phyloP scores from a whole-genome alignment of 2,888 invertebrate species.

The Hemaris fuciformis region DNA sequence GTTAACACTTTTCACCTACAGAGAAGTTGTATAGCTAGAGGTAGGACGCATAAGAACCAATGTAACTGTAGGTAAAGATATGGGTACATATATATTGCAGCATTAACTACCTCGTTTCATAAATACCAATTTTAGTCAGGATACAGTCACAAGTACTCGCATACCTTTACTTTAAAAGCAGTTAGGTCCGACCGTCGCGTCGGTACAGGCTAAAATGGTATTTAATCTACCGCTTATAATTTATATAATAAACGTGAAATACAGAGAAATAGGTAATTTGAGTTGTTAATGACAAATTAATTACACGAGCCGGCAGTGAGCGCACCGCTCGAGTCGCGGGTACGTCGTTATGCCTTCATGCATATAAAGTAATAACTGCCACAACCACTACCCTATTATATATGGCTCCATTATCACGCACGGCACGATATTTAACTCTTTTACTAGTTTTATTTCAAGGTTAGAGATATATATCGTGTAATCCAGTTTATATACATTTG shows the following conservation, averaged over 20 bases:
- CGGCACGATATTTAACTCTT: not conserved
- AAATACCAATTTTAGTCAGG: not conserved
- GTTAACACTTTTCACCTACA: too few relatives aligned
- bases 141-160: not conserved
- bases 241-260: slow-evolving; percentile 9
- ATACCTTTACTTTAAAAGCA: not conserved
- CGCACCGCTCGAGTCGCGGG: slow-evolving; percentile 41
- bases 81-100: too few relatives aligned
- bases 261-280: slow-evolving; percentile 29
- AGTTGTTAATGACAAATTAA: slow-evolving; percentile 64
- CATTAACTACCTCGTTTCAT: not conserved
- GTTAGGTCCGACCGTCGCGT: not conserved
- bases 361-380: slow-evolving; percentile 67
- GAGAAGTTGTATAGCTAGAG: too few relatives aligned
- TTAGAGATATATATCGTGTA: not conserved
- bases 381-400: slow-evolving; percentile 46
- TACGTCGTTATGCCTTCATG: slow-evolving; percentile 61
- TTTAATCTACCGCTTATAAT: not conserved
- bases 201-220: slow-evolving; percentile 3
- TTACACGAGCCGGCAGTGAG: slow-evolving; percentile 46
- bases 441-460: not conserved
- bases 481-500: too few relatives aligned
- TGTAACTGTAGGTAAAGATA: too few relatives aligned
- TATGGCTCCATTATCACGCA: slow-evolving; percentile 34
- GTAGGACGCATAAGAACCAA: too few relatives aligned